Conservation (phyloP, 2,113 vertebrate species). For the Saguinus midas region DNA sequence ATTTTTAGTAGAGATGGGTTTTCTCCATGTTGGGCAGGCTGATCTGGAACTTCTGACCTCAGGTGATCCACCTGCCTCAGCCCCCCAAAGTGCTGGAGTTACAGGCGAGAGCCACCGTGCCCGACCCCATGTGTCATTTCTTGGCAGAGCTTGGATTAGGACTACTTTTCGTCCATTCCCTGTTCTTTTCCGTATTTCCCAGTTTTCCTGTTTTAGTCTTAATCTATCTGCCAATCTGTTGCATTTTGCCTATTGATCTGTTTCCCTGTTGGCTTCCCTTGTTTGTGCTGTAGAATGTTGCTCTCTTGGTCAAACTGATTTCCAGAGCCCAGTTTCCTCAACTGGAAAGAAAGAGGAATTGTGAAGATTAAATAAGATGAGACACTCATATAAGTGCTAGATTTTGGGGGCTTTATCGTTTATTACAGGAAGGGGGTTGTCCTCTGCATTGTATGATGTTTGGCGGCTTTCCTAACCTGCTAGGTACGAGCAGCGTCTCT, state of each 20-base stretch:
- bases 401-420: background rate
- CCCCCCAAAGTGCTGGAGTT: too few species aligned
- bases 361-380: background rate
- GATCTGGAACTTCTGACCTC: too few species aligned
- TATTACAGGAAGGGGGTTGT: background rate
- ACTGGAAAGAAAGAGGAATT: background rate
- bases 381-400: background rate
- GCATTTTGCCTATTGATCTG: background rate
- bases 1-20: too few species aligned
- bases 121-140: background rate
- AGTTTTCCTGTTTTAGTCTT: background rate
- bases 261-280: background rate
- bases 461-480: background rate
- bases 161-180: background rate
- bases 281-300: background rate
- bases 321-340: background rate
- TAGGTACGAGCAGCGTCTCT: too few species aligned
- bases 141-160: background rate
- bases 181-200: background rate
- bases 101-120: too few species aligned
- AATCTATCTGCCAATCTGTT: background rate
- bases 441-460: accelerated
- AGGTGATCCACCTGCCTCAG: too few species aligned
- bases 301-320: background rate
- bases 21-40: too few species aligned